phyloP scores from a whole-genome alignment of 2,888 invertebrate species.

The Rhamnusium bicolor region DNA sequence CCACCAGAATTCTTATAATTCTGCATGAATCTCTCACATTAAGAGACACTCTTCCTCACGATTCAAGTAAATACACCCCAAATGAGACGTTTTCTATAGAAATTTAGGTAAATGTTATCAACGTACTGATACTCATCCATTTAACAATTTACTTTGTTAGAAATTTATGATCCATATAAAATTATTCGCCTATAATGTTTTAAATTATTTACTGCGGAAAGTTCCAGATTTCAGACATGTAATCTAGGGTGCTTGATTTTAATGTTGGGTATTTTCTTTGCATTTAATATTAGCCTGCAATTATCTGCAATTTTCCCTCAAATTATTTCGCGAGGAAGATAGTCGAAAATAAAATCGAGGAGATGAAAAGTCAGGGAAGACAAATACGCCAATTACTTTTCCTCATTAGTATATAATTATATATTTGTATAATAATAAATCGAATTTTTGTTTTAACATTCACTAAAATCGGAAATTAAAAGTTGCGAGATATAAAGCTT shows the following conservation, averaged over 20 bases:
- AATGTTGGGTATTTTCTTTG: background rate
- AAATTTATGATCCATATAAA: background rate
- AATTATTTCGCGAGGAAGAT: too few species aligned
- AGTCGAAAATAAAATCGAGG: too few species aligned
- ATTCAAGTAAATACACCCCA: background rate
- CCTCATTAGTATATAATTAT: too few species aligned
- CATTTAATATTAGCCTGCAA: background rate
- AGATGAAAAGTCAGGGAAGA: too few species aligned
- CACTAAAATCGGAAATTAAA: too few species aligned
- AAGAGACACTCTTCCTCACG: background rate
- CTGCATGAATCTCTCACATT: background rate
- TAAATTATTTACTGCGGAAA: background rate
- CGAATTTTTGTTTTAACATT: too few species aligned
- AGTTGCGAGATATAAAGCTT: too few species aligned
- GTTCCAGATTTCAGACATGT: too few species aligned
- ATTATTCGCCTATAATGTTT: background rate
- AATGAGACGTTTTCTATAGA: background rate
- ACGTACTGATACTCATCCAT: background rate
- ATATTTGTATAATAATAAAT: too few species aligned
- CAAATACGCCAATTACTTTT: too few species aligned
- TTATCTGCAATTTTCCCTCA: too few species aligned
- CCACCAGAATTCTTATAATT: background rate
- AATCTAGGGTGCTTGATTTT: background rate
- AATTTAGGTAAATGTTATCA: too few species aligned
- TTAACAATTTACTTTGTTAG: background rate